Evolutionary conservation across 2,113 vertebrate species (phyloP), one percentile per base, ranked within the genome.

Genomic region (Ciconia boyciana): DNA sequence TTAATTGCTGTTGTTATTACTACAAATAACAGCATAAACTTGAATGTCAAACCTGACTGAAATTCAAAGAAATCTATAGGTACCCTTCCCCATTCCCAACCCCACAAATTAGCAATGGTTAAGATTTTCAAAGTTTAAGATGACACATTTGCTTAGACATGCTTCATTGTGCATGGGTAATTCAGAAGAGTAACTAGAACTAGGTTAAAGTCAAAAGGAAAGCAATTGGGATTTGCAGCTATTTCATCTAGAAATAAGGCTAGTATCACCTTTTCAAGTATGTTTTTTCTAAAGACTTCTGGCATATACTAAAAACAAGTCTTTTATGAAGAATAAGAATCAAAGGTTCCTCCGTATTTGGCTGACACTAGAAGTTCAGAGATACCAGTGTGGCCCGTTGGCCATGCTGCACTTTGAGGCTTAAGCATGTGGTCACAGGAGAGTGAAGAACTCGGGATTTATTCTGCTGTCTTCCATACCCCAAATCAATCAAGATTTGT

Each of bases 11-110:
- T 97, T 84, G 95, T 88, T 65, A 51, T 17, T 79, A 57, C 93
- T 84, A 89, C 94, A 97, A 96, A 95, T 95, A 97, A 94, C 87
- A 84, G 84, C 65, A 62, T 66, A 96, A 97, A 96, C 93, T 51
- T 71, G 95, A 96, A 95, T 82, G 95, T 96, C 96, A 97, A 93
- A 87, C 43, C 77, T 88, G 81, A 92, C 65, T 24, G 60, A 96
- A 93, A 95, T 60, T 92, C 84, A 95, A 93, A 97, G 80, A 96
- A 97, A 96, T 85, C 62, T 89, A 96, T 92, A 92, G 88, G 95
- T 84, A 94, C 60, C 54, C 49, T 65, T 76, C 61, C 41, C 39
- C 39, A 74, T 21, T 87, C 48, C 75, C 78, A 94, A 68, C 14
- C 43, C 61, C 69, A 85, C 36, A 96, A 90, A 96, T 92, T 54